Base-by-base conservation (phyloP, 2,797 vertebrate species). In the Petrocephalus schoutedeni region DNA sequence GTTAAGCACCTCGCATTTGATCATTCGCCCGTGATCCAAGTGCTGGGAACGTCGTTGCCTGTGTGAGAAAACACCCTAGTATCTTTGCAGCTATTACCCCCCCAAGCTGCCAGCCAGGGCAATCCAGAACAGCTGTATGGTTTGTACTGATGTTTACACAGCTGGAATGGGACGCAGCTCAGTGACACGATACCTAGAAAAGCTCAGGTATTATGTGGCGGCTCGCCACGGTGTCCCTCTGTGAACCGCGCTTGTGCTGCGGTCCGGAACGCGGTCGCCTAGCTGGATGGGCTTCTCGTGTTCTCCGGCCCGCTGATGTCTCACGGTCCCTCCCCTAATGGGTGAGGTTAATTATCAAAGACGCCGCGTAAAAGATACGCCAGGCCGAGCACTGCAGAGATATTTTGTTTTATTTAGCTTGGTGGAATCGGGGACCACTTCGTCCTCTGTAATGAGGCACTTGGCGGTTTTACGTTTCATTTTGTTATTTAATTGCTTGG, bases 51-150 rank as follows among this genome's bases (percentile, higher is more conserved):
- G 19, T 56, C 54, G 32, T 86, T 16, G 71, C 51, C 86, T 21
- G 67, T 54, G 23, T 53, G n/a, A 74, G 54, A 87, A 86, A 61
- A 64, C 36, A 49, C 36, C 57, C n/a, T 41, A 45, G n/a, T 23
- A n/a, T 86, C 28, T 21, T 32, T 36, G 28, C 64, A 67, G 64
- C 28, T 32, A 32, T 19, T 4, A 6, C 56, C 19, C 10, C 85
- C 85, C 16, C 49, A 49, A 64, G 61, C 41, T 49, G 1, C 49
- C 49, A 54, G 36, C 45, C 49, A 32, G 49, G 61, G 28, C 57
- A 54, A 87, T 41, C 16, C 21, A 74, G 64, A 54, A 36, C 49
- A 87, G 64, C 86, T 87, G 86, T 49, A 49, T 56, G 45, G 59
- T 57, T 51, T 53, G 14, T 56, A 5, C 49, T 53, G 4, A n/a